phyloP scores from a whole-genome alignment of 2,113 vertebrate genomes.

The Mus musculus region DNA sequence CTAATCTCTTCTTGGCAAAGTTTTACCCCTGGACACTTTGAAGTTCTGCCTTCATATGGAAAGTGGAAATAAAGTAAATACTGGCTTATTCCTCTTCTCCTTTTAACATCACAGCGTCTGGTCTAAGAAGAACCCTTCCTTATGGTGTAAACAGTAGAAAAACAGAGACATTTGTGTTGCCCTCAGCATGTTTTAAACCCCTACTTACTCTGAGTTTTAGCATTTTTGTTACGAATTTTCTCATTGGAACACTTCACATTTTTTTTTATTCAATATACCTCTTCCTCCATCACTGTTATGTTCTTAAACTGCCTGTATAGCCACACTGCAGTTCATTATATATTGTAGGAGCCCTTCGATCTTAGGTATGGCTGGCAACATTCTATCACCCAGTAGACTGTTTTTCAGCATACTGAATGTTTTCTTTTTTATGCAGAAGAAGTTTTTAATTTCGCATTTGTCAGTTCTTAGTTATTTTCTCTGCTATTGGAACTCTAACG shows the following conservation, averaged over 20 bases:
- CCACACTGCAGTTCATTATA: background rate
- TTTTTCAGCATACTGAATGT: background rate
- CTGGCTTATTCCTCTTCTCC: constrained; percentile 1
- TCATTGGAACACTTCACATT: constrained; percentile 9
- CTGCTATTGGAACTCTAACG: background rate
- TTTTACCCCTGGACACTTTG: background rate
- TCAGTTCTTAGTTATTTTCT: background rate
- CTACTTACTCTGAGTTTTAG: background rate
- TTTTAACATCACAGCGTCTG: background rate
- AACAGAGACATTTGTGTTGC: constrained; percentile 4
- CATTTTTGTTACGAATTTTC: constrained; percentile 28
- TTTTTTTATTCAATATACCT: constrained; percentile 4
- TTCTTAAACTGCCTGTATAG: background rate
- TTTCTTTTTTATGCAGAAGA: background rate
- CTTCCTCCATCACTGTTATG: background rate
- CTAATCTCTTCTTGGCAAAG: constrained; percentile 38
- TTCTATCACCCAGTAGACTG: background rate
- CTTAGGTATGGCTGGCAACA: background rate
- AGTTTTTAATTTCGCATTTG: background rate
- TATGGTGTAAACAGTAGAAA: background rate
- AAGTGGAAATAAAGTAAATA: constrained; percentile 42
- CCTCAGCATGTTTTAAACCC: background rate
- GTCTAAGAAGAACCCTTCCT: background rate
- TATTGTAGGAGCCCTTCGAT: background rate
- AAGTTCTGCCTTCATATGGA: constrained; percentile 54